Conservation (phyloP, 2,113 vertebrate genomes). For the Daphoenositta chrysoptera region DNA sequence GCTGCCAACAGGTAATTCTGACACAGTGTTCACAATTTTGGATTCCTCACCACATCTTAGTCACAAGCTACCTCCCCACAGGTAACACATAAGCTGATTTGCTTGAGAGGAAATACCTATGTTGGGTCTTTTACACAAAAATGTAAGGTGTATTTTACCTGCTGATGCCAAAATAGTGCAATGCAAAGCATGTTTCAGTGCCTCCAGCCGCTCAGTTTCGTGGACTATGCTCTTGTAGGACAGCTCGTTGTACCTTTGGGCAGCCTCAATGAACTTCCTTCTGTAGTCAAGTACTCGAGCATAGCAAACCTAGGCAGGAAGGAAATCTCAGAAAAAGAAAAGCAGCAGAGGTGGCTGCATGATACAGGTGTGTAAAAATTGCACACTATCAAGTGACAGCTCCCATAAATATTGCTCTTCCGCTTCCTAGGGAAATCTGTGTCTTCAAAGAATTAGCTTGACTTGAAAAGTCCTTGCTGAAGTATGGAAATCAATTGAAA, state of each 20-base stretch:
- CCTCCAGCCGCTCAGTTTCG: slow-evolving; percentile 92
- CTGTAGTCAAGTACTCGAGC: slow-evolving; percentile 96
- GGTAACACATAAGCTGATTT: neutral
- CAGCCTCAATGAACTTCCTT: slow-evolving; percentile 98
- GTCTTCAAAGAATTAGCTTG: neutral
- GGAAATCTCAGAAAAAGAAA: neutral
- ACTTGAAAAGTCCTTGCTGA: neutral
- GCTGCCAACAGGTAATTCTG: neutral
- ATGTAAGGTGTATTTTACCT: slow-evolving; percentile 72
- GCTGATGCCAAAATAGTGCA: slow-evolving; percentile 98
- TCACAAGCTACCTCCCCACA: neutral
- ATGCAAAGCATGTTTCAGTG: slow-evolving; percentile 94
- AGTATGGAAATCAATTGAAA: neutral
- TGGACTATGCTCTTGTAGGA: slow-evolving; percentile 98
- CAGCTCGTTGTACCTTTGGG: slow-evolving; percentile 95
- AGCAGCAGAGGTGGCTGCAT: neutral
- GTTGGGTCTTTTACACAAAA: neutral
- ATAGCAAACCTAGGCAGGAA: slow-evolving; percentile 86
- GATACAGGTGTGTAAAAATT: neutral
- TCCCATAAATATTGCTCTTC: neutral
- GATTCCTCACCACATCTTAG: neutral
- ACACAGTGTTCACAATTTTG: rapidly evolving
- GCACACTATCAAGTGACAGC: neutral
- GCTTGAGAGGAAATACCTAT: neutral
- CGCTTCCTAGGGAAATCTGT: neutral